Evolutionary conservation across 2,797 vertebrate genomes (phyloP).

Genomic region (Chaetodon trifasciatus): DNA sequence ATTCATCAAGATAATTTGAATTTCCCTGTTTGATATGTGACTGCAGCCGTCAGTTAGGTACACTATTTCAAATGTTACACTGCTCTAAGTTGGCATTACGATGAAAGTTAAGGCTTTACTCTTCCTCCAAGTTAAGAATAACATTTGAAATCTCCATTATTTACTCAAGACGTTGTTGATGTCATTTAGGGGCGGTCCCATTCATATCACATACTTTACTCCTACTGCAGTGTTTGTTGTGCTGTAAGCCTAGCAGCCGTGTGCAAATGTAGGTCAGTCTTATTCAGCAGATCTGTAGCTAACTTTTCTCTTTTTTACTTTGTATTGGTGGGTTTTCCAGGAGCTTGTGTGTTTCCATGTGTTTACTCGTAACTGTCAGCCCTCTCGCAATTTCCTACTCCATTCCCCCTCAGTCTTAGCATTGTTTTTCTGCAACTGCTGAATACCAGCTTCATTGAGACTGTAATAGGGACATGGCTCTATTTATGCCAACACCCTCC

Average conservation of each 20-base stretch:
- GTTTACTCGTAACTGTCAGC: slow-evolving; percentile 16
- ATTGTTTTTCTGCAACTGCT: slow-evolving; percentile 40
- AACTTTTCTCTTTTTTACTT: slow-evolving; percentile 9
- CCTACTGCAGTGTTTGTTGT: slow-evolving; percentile 37
- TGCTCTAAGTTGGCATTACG: neutral
- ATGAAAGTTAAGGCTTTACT: neutral
- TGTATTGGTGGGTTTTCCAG: slow-evolving; percentile 15
- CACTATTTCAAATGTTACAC: neutral
- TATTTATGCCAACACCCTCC: slow-evolving; percentile 45
- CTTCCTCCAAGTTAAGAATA: neutral
- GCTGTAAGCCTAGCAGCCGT: slow-evolving; percentile 6
- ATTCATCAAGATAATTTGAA: neutral
- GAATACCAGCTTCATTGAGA: slow-evolving; percentile 40
- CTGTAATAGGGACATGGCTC: slow-evolving; percentile 34
- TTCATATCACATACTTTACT: slow-evolving; percentile 23
- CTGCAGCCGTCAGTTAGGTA: neutral
- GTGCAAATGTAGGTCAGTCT: slow-evolving; percentile 45
- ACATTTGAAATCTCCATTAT: slow-evolving; percentile 23
- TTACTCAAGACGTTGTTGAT: slow-evolving; percentile 26
- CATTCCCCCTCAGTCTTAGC: slow-evolving; percentile 2
- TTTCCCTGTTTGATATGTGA: slow-evolving; percentile 5
- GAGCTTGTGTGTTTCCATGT: slow-evolving; percentile 1
- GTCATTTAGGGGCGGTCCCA: slow-evolving; percentile 11
- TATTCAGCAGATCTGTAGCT: slow-evolving; percentile 25
- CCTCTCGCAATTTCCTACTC: slow-evolving; percentile 20